phyloP scores from a whole-genome alignment of 2,888 invertebrate genomes.

The Mystacides longicornis region DNA sequence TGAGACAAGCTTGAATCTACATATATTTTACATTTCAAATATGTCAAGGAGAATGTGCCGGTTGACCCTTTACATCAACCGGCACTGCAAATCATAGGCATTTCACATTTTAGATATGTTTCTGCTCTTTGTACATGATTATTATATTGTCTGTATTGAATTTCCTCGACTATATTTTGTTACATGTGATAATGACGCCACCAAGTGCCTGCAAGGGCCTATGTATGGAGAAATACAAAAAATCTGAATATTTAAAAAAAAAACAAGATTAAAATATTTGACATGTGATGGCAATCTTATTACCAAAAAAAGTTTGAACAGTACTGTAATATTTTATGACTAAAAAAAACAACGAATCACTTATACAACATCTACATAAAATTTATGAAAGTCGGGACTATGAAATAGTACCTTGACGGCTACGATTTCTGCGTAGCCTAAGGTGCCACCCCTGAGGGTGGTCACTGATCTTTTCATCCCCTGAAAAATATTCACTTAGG shows the following conservation, averaged over 20 bases:
- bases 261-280: not conserved
- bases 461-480: slow-evolving; percentile 92
- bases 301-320: not conserved
- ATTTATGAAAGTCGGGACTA: not conserved
- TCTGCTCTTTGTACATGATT: too few species aligned
- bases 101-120: too few species aligned
- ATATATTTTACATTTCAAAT: too few species aligned
- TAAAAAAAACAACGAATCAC: not conserved
- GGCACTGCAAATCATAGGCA: too few species aligned
- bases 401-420: slow-evolving; percentile 79
- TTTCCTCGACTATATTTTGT: too few species aligned
- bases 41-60: too few species aligned
- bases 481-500: too few species aligned
- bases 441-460: slow-evolving; percentile 75
- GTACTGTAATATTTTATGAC: not conserved
- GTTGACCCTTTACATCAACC: too few species aligned
- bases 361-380: not conserved
- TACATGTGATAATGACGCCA: too few species aligned
- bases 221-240: not conserved
- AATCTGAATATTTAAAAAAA: not conserved
- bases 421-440: slow-evolving; percentile 91
- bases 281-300: not conserved
- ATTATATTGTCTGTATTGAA: too few species aligned
- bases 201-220: too few species aligned
- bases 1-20: too few species aligned